These are phyloP conservation scores for Anthonomus grandis DNA, from an alignment of 1,140 invertebrate genomes.

Conservation along the genomic window DNA sequence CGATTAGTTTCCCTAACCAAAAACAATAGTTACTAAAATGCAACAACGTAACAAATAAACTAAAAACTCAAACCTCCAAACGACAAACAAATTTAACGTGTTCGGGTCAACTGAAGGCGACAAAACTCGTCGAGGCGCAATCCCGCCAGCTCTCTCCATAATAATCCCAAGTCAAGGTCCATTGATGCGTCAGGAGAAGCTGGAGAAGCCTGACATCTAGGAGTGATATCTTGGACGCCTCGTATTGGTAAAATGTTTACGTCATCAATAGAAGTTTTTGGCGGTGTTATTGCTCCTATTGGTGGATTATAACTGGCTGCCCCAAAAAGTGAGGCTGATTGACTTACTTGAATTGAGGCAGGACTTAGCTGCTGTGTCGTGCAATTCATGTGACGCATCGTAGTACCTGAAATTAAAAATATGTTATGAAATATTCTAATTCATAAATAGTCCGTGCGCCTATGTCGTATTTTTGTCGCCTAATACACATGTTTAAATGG, in stretches of 20 bases:
- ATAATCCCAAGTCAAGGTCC: constrained; percentile 45
- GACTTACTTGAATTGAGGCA: neutral
- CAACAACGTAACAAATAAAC: constrained; percentile 48
- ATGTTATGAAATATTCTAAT: no score
- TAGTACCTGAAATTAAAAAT: no score
- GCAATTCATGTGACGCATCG: neutral
- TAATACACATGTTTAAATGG: no score
- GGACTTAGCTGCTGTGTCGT: constrained; percentile 2
- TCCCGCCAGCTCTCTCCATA: constrained; percentile 49
- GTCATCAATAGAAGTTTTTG: neutral
- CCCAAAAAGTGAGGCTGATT: constrained; percentile 16
- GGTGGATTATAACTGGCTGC: constrained; percentile 12
- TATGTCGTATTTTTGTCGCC: no score
- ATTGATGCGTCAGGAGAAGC: constrained; percentile 30
- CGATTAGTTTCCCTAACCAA: no score
- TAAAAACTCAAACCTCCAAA: constrained; percentile 27
- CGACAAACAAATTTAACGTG: constrained; percentile 38
- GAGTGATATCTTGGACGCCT: constrained; percentile 31
- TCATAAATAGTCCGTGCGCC: no score
- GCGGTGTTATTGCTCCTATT: constrained; percentile 7
- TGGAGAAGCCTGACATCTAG: constrained; percentile 30
- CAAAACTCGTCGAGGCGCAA: constrained; percentile 48
- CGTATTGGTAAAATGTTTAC: constrained; percentile 3
- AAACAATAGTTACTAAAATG: constrained; percentile 44
- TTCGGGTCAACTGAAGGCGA: constrained; percentile 45